phyloP scores from a whole-genome alignment of 2,888 invertebrate species.

The Meandrusa payeni region DNA sequence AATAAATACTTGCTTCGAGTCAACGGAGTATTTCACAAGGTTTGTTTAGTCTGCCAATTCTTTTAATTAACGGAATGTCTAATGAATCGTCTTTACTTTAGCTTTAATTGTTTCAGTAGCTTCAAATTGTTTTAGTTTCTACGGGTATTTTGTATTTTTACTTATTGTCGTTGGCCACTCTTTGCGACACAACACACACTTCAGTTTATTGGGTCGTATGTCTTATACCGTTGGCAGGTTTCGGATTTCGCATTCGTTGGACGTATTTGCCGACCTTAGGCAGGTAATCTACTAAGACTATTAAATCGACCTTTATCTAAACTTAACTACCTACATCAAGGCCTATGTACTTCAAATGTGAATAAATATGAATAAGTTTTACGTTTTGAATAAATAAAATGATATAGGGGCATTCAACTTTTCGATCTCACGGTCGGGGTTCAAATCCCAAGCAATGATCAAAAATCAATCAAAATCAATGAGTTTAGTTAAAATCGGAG shows the following conservation, averaged over 20 bases:
- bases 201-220: too few relatives aligned
- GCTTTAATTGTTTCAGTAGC: conserved; percentile 14
- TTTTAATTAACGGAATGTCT: conserved; percentile 41
- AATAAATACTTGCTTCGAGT: neutral
- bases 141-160: neutral
- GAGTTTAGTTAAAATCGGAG: too few relatives aligned
- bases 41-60: conserved; percentile 35
- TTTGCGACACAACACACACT: neutral
- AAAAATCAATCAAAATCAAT: too few relatives aligned
- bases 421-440: too few relatives aligned
- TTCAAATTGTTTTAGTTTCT: conserved; percentile 29
- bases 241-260: neutral
- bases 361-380: too few relatives aligned
- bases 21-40: conserved; percentile 18
- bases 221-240: neutral
- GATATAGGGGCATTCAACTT: too few relatives aligned
- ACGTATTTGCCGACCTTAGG: conserved; percentile 2
- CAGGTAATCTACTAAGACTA: neutral
- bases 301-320: too few relatives aligned
- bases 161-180: neutral
- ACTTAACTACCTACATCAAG: too few relatives aligned
- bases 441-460: too few relatives aligned
- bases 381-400: too few relatives aligned
- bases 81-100: conserved; percentile 31
- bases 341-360: too few relatives aligned